A percentile compares a stretch with the other conserved stretches of the same genome.
These are phyloP conservation scores for Leguminivora glycinivorella DNA, from an alignment of 1,140 invertebrate species.

Conservation along the genomic window DNA sequence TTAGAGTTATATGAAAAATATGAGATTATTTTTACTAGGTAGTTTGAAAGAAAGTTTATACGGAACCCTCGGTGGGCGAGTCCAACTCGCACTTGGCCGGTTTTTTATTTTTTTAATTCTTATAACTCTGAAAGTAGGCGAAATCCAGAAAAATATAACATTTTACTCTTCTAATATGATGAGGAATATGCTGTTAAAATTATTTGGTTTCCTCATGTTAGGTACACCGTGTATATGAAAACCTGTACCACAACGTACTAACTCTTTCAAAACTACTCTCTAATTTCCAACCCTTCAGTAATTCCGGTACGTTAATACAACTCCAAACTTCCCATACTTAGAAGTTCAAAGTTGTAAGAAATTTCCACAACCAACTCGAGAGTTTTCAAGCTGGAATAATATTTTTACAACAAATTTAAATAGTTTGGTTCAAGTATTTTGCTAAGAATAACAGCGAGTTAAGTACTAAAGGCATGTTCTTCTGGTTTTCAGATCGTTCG, in stretches of 20 bases:
- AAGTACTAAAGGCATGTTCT: neutral
- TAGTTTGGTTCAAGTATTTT: conserved; percentile 7
- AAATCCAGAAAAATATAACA: no score
- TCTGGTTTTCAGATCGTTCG: neutral
- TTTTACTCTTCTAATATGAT: no score
- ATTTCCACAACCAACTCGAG: conserved; percentile 8
- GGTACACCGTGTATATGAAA: neutral
- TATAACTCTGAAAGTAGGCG: no score
- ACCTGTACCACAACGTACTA: neutral
- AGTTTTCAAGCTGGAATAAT: conserved; percentile 7
- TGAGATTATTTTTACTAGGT: no score
- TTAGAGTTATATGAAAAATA: no score
- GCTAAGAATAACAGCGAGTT: neutral
- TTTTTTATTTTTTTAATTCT: no score
- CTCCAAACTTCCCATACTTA: conserved; percentile 1
- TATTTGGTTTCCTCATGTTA: no score
- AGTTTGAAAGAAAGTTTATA: no score
- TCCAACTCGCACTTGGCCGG: no score
- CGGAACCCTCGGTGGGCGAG: no score
- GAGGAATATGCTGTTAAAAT: no score
- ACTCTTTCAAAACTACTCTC: neutral
- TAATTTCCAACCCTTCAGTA: conserved; percentile 5
- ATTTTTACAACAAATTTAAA: conserved; percentile 13
- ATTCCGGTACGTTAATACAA: conserved; percentile 5
- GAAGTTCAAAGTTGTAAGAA: conserved; percentile 7